These are phyloP conservation scores for Pterocles burchelli DNA, from an alignment of 2,113 vertebrate genomes.

Conservation along the genomic window DNA sequence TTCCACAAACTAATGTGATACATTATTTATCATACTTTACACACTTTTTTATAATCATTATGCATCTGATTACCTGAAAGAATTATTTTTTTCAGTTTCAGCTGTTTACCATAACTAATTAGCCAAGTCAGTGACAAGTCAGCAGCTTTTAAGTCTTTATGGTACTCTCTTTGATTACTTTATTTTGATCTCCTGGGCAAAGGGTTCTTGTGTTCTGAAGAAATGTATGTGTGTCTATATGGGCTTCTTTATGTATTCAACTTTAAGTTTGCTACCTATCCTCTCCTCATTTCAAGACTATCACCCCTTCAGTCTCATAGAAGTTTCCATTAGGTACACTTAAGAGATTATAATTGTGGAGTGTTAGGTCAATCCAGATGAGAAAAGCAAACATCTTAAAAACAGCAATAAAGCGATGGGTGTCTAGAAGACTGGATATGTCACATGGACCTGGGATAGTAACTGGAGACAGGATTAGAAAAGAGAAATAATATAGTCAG, in stretches of 20 bases:
- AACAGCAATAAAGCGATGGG: neutral
- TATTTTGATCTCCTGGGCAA: neutral
- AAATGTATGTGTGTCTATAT: neutral
- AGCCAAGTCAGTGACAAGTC: neutral
- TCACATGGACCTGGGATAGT: neutral
- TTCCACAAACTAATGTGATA: neutral
- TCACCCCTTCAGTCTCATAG: neutral
- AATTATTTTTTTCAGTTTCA: neutral
- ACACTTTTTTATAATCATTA: neutral
- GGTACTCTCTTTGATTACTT: neutral
- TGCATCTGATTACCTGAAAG: neutral
- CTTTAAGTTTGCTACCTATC: neutral
- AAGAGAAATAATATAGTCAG: neutral
- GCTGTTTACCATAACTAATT: neutral
- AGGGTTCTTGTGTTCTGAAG: neutral
- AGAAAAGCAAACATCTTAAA: neutral
- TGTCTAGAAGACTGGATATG: neutral
- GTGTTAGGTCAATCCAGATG: neutral
- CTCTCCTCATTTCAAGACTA: neutral
- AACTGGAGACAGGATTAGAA: neutral
- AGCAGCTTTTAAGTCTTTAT: neutral
- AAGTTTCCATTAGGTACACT: neutral
- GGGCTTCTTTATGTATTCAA: neutral
- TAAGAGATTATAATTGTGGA: neutral
- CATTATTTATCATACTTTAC: neutral